These are phyloP conservation scores for Aricia artaxerxes DNA, from an alignment of 2,888 invertebrate species.

Conservation along the genomic window DNA sequence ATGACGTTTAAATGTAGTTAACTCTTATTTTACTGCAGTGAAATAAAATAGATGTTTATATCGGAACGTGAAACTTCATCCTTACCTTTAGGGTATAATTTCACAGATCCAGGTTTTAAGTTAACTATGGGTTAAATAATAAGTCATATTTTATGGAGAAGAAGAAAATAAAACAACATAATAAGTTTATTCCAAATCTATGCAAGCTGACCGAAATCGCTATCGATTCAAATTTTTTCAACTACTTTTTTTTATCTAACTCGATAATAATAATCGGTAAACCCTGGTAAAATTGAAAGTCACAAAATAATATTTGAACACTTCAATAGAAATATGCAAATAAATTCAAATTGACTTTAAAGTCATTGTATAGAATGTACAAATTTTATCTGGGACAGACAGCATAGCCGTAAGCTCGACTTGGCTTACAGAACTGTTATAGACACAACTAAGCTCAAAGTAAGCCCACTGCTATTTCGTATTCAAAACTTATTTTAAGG, in stretches of 20 bases:
- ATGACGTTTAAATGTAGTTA: background rate
- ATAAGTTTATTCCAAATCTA: no score
- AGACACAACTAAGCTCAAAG: constrained; percentile 17
- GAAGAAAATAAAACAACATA: no score
- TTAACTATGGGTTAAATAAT: no score
- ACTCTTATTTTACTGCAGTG: background rate
- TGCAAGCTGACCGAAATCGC: no score
- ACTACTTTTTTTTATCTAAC: background rate
- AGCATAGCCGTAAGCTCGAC: constrained; percentile 6
- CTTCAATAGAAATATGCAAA: background rate
- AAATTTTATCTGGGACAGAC: constrained; percentile 16
- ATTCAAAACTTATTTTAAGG: constrained; percentile 19
- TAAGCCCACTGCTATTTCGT: constrained; percentile 22
- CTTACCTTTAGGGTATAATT: no score
- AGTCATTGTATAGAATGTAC: constrained; percentile 12
- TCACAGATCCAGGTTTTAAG: no score
- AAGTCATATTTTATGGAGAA: no score
- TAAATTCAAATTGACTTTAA: constrained; percentile 10
- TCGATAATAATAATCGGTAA: background rate
- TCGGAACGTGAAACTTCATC: no score
- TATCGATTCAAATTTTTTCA: no score
- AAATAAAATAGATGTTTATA: no score
- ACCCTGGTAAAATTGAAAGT: background rate
- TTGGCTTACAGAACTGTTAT: constrained; percentile 18
- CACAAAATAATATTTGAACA: background rate